Evolutionary conservation across 2,797 vertebrate genomes (phyloP), one percentile per base, ranked within the genome.

Genomic region (Denticeps clupeoides): DNA sequence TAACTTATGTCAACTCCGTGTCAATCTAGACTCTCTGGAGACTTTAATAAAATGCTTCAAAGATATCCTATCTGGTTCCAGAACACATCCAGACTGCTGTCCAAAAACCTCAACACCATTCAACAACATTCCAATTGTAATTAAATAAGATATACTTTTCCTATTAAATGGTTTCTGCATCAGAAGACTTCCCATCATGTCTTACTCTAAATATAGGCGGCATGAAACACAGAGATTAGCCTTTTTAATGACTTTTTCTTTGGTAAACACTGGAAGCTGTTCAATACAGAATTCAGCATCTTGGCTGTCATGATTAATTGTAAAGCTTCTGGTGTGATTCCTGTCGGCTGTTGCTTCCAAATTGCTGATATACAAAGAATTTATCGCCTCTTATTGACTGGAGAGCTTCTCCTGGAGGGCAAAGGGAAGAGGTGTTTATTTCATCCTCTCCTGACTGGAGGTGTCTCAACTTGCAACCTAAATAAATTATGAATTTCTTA

Each of bases 261-360:
- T 38, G 21, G 16, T 35, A 38, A 38, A 38, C 31, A 35, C 19
- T 22, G 7, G 18, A 12, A 47, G 29, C 19, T 13, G 29, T 31
- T 33, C 28, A 24, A 25, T 15, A 33, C 31, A 29, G 31, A 19
- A 31, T 46, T 32, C 22, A 25, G 22, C 23, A 16, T 31, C 45
- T 38, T 23, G 8, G 45, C 49, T 63, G 51, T 53, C 48, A 42
- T 41, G 45, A 49, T 66, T 60, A 63, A 66, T 63, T 55, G 59
- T 46, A 37, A 49, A 42, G 49, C 49, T 58, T 53, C 37, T 57
- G 48, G 45, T 53, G 41, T 53, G 47, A 55, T 59, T 56, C 51
- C 37, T 54, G 45, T 59, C 49, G 44, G 47, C 44, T 53, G 47
- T 45, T 62, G 50, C 49, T 49, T 54, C 37, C 43, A 60, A 55